Percentiles rank a stretch among this genome's conserved stretches.
Evolutionary conservation across 2,797 vertebrate genomes (phyloP).

Genomic region (Myripristis murdjan): DNA sequence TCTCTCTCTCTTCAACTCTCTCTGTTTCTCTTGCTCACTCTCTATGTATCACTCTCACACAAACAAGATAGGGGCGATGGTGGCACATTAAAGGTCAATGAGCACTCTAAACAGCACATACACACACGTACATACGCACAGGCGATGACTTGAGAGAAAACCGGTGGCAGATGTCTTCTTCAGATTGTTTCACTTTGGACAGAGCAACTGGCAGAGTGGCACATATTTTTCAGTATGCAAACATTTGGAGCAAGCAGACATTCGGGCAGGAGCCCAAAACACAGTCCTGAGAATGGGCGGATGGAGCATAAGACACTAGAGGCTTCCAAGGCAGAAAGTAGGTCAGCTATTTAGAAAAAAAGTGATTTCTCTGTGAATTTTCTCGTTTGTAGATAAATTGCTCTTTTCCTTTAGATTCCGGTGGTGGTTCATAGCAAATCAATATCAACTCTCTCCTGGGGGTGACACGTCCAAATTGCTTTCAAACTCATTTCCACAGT

Average conservation of each 20-base stretch:
- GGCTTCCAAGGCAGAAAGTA: conserved; percentile 78
- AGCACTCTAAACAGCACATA: conserved; percentile 33
- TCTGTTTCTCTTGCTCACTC: conserved; percentile 12
- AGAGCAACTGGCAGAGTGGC: conserved; percentile 54
- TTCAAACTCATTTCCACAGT: conserved; percentile 84
- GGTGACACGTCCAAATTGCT: conserved; percentile 85
- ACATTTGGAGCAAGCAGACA: conserved; percentile 67
- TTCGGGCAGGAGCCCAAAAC: conserved; percentile 71
- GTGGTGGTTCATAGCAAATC: conserved; percentile 82
- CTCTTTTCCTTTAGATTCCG: conserved; percentile 75
- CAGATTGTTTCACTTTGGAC: conserved; percentile 32
- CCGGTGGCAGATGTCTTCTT: conserved; percentile 56
- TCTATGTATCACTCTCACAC: conserved; percentile 24
- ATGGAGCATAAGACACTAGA: conserved; percentile 66
- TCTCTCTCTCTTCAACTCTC: neutral
- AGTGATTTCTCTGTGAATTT: conserved; percentile 79
- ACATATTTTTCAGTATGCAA: conserved; percentile 63
- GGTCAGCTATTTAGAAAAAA: conserved; percentile 86
- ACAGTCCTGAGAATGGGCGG: conserved; percentile 63
- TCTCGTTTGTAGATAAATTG: conserved; percentile 85
- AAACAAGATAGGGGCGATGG: conserved; percentile 28
- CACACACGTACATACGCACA: conserved; percentile 1
- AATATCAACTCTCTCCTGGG: conserved; percentile 82
- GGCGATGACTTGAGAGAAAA: conserved; percentile 43
- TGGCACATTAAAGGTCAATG: conserved; percentile 63